Base-by-base conservation (phyloP, 2,113 vertebrate species). In the Tricholaema leucomelas region DNA sequence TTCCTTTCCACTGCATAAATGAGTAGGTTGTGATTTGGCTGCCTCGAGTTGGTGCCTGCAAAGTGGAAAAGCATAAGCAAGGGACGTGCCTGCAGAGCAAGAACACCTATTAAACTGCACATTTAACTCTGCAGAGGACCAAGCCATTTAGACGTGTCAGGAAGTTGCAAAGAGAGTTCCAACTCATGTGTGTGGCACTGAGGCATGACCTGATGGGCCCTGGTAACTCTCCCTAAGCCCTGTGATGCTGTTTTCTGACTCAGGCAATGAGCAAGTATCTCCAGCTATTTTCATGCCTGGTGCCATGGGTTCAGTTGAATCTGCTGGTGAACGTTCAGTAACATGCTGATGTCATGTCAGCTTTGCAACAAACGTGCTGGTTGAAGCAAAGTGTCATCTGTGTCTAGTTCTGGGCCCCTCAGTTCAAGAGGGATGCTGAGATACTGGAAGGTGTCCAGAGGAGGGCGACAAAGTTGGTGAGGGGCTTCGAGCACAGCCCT, bases 1-100 rank as follows among this genome's bases (percentile, higher is more conserved):
- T 72, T 74, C 31, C 33, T 69, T 91, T 55, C 66, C 33, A 66
- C 24, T 63, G 79, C 21, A 80, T 61, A 91, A 92, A 91, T 69
- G 40, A 66, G 31, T 60, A 67, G 20, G 31, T 24, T 87, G 67
- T 81, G 61, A 71, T 93, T 91, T 88, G 85, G 40, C 78, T 87
- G 27, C 85, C 35, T 56, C 73, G 40, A 83, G 60, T 72, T 15
- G 2, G 2, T 33, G 36, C 30, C 84, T 85, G 40, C 31, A 73
- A 95, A 83, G 10, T 19, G 38, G 36, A 82, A 87, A 52, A 54
- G 30, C n/a, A 35, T 18, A 74, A 83, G 36, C 44, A 85, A 71
- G 21, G 89, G 60, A 87, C 3, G 10, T 7, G 11, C n/a, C 54
- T n/a, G 35, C 59, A 87, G 48, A 91, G 86, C 5, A 75, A 60